A percentile compares a stretch with the other conserved stretches of the same genome.
These are phyloP conservation scores for Morpho achilles DNA, from an alignment of 2,888 invertebrate genomes.

Conservation along the genomic window DNA sequence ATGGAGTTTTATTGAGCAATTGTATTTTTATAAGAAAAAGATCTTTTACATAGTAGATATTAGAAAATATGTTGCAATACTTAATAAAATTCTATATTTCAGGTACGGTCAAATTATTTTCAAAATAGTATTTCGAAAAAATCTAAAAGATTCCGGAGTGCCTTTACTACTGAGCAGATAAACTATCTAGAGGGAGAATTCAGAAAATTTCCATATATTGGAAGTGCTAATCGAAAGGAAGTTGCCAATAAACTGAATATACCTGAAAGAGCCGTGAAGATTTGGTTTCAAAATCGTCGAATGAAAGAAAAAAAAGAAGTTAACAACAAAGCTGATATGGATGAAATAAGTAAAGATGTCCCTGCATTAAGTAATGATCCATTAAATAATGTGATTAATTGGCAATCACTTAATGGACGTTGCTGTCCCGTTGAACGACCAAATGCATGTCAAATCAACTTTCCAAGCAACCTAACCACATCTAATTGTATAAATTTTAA, in stretches of 20 bases:
- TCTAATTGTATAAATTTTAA: neutral
- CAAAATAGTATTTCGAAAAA: constrained; percentile 29
- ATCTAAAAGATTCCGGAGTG: constrained; percentile 71
- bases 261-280: constrained; percentile 87
- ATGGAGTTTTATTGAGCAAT: no score
- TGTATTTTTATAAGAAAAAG: no score
- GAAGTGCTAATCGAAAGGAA: constrained; percentile 82
- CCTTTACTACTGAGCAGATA: constrained; percentile 87
- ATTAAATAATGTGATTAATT: constrained; percentile 38
- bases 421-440: constrained; percentile 24
- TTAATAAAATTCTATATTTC: constrained; percentile 9
- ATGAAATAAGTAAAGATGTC: constrained; percentile 29
- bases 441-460: constrained; percentile 34
- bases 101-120: constrained; percentile 17
- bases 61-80: no score
- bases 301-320: constrained; percentile 85
- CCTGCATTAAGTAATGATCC: constrained; percentile 35
- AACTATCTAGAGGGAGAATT: constrained; percentile 86
- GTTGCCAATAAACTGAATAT: constrained; percentile 82
- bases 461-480: constrained; percentile 8
- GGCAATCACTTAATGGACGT: constrained; percentile 40
- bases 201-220: constrained; percentile 82
- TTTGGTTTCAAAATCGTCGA: constrained; percentile 91
- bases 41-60: no score
- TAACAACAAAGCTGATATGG: constrained; percentile 33